A percentile compares a stretch with the other conserved stretches of the same genome.
Evolutionary conservation across 2,113 vertebrate species (phyloP).

Genomic region (Pollimyrus isidori): DNA sequence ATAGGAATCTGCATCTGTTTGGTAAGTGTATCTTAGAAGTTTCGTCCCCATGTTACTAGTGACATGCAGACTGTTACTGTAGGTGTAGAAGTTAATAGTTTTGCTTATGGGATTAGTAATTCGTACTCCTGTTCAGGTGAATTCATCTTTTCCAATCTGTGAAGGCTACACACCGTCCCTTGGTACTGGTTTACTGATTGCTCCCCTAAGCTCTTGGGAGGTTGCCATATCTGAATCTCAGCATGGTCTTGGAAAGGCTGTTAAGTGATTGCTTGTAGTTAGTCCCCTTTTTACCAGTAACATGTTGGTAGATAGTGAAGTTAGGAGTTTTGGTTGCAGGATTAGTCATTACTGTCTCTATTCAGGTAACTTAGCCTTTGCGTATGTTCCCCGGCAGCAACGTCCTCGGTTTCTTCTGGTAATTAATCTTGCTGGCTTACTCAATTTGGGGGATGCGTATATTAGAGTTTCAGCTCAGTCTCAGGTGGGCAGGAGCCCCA

Average conservation of each 20-base stretch:
- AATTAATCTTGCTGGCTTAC: background rate
- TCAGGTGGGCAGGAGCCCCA: background rate
- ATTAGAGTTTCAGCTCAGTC: background rate
- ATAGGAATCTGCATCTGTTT: background rate
- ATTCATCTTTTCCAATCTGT: background rate
- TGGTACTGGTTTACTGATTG: background rate
- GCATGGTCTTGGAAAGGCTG: background rate
- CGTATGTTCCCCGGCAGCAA: background rate
- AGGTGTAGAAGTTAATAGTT: background rate
- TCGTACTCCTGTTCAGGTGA: background rate
- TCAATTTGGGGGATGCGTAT: background rate
- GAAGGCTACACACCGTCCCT: background rate
- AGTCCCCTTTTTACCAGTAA: background rate
- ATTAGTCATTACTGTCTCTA: background rate
- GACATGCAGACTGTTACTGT: background rate
- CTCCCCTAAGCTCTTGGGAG: background rate
- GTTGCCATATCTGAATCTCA: background rate
- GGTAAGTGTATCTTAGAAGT: background rate
- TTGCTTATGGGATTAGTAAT: background rate
- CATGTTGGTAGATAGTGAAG: background rate
- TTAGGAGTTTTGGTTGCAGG: background rate
- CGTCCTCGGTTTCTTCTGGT: background rate
- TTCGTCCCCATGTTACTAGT: background rate
- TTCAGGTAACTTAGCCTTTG: background rate
- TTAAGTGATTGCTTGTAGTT: background rate